These are phyloP conservation scores for Hepsetus odoe DNA, from an alignment of 2,113 vertebrate genomes.

Conservation along the genomic window DNA sequence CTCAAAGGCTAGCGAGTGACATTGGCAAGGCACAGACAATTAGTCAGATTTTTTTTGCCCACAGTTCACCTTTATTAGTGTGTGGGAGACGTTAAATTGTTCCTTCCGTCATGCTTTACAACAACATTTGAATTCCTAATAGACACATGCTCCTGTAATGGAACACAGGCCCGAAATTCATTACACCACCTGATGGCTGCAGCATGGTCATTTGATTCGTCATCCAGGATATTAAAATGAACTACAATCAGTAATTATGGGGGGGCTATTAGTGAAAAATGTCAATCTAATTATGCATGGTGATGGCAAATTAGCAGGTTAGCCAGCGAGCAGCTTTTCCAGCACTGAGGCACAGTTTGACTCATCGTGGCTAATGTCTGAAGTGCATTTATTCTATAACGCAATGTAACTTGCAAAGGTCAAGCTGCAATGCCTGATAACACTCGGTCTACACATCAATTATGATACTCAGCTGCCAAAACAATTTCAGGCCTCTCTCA, in stretches of 20 bases:
- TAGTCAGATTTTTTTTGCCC: conserved; percentile 35
- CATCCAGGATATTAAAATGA: conserved; percentile 62
- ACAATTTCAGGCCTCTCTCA: conserved; percentile 49
- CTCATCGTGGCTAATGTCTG: conserved; percentile 32
- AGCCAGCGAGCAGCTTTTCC: conserved; percentile 47
- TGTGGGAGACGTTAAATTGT: conserved; percentile 27
- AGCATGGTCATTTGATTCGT: conserved; percentile 51
- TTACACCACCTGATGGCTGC: conserved; percentile 40
- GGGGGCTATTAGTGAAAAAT: conserved; percentile 65
- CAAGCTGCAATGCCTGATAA: conserved; percentile 50
- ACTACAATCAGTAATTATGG: conserved; percentile 60
- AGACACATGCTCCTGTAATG: conserved; percentile 7
- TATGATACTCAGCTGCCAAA: conserved; percentile 44
- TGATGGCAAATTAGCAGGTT: conserved; percentile 60
- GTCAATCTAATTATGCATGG: conserved; percentile 69
- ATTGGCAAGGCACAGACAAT: conserved; percentile 20
- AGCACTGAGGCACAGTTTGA: conserved; percentile 23
- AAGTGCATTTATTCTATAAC: conserved; percentile 40
- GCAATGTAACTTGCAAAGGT: conserved; percentile 60
- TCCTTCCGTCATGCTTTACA: conserved; percentile 41
- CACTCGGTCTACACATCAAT: conserved; percentile 51
- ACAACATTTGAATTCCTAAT: conserved; percentile 38
- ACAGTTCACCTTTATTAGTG: conserved; percentile 28
- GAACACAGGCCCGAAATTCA: conserved; percentile 39
- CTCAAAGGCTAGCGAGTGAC: conserved; percentile 10